phyloP scores from a whole-genome alignment of 2,797 vertebrate genomes.

The Catostomus latipinnis region DNA sequence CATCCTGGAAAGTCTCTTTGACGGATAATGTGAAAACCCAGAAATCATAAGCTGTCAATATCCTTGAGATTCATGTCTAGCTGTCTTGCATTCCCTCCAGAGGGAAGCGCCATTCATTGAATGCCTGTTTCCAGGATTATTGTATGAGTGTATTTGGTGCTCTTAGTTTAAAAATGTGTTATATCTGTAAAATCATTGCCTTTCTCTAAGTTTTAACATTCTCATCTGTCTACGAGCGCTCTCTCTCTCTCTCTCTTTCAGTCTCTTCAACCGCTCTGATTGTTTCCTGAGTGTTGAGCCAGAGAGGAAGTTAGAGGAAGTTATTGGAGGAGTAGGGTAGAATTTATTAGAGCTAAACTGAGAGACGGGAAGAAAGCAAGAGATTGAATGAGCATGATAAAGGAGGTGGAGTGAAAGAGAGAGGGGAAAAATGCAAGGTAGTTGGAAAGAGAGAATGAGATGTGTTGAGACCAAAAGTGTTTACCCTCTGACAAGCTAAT shows the following conservation, averaged over 20 bases:
- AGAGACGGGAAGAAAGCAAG: conserved; percentile 60
- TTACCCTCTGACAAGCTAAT: conserved; percentile 34
- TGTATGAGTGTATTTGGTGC: too few relatives aligned
- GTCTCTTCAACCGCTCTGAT: conserved; percentile 78
- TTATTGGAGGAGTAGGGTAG: conserved; percentile 84
- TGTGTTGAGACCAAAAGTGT: not conserved
- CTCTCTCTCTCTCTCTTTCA: not conserved
- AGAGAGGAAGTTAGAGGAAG: conserved; percentile 94
- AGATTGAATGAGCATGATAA: not conserved
- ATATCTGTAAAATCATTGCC: too few relatives aligned
- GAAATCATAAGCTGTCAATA: conserved; percentile 16
- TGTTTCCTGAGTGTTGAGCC: conserved; percentile 92
- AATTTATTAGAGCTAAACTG: conserved; percentile 82
- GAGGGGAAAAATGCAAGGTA: conserved; percentile 14
- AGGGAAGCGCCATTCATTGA: too few relatives aligned
- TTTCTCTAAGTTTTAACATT: too few relatives aligned
- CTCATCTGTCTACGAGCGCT: too few relatives aligned
- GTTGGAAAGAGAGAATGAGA: not conserved
- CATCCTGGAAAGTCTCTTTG: conserved; percentile 38
- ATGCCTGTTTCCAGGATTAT: too few relatives aligned
- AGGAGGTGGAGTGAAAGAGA: conserved; percentile 37
- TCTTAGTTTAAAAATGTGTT: too few relatives aligned
- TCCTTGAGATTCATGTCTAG: conserved; percentile 21
- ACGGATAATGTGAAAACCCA: conserved; percentile 22
- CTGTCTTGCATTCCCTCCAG: not conserved